A percentile compares a stretch with the other conserved stretches of the same genome.
phyloP scores from a whole-genome alignment of 2,797 vertebrate species.

The Chelonia mydas region DNA sequence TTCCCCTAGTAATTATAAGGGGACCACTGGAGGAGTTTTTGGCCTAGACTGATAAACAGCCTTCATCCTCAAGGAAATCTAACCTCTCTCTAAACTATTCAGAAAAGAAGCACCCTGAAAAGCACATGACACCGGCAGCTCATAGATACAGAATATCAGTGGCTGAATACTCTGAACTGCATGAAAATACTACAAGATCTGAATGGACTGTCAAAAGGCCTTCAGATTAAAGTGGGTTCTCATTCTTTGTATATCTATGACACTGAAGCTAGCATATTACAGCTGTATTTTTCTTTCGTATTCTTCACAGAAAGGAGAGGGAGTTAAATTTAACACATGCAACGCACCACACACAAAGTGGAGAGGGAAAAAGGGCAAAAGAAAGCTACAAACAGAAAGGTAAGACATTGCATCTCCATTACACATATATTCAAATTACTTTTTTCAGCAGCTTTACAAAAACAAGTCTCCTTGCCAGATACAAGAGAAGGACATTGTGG shows the following conservation, averaged over 20 bases:
- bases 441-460: not conserved
- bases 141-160: not conserved
- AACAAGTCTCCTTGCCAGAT: not conserved
- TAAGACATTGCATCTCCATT: rapidly evolving
- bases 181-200: rapidly evolving
- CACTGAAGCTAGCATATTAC: not conserved
- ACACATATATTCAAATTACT: not conserved
- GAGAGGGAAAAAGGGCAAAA: not conserved
- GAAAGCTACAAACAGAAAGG: rapidly evolving
- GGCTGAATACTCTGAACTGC: not conserved
- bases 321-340: not conserved
- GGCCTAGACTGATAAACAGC: not conserved
- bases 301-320: not conserved
- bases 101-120: not conserved
- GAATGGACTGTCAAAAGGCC: rapidly evolving
- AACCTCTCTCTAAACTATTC: not conserved
- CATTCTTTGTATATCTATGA: rapidly evolving
- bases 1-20: not conserved
- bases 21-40: rapidly evolving
- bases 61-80: not conserved
- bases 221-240: not conserved
- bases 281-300: rapidly evolving
- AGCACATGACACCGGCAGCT: not conserved
- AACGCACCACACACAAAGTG: rapidly evolving
- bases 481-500: not conserved